These are phyloP conservation scores for Notolepis coatsorum DNA, from an alignment of 2,797 vertebrate genomes.

Conservation along the genomic window DNA sequence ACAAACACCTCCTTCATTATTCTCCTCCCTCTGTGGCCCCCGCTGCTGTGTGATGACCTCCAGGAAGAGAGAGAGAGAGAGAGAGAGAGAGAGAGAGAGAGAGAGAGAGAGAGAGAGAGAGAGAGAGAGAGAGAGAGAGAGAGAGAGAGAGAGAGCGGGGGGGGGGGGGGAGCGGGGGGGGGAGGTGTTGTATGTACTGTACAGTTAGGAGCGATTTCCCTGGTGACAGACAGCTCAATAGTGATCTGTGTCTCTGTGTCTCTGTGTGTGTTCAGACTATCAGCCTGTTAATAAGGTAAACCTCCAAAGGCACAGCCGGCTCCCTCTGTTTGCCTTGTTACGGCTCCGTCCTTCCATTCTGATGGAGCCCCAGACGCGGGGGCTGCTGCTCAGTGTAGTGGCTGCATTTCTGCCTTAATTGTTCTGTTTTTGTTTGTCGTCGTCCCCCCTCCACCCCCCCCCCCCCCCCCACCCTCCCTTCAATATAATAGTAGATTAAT, in stretches of 20 bases:
- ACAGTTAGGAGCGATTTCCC: conserved; percentile 54
- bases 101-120: background rate
- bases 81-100: background rate
- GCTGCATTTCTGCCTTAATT: no score
- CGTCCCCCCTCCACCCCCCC: no score
- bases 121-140: background rate
- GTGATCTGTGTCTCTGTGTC: conserved; percentile 58
- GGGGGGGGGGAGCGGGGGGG: no score
- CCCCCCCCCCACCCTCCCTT: no score
- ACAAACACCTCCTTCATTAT: conserved; percentile 67
- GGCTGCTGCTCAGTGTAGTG: conserved; percentile 29
- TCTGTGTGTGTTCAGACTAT: conserved; percentile 63
- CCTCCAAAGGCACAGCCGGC: conserved; percentile 65
- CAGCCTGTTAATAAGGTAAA: conserved; percentile 70
- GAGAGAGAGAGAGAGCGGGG: no score
- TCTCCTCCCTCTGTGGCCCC: conserved; percentile 32
- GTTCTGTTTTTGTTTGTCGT: no score
- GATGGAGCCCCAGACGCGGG: conserved; percentile 48
- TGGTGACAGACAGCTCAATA: conserved; percentile 61
- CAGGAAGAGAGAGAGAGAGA: conserved; percentile 12
- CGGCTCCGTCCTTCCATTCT: conserved; percentile 50
- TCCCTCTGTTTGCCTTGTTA: conserved; percentile 63
- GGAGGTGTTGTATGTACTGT: no score
- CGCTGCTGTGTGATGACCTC: conserved; percentile 21
- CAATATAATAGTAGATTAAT: no score